A percentile compares a stretch with the other conserved stretches of the same genome.
Evolutionary conservation across 2,797 vertebrate species (phyloP).

Genomic region (Gallinago solitaria): DNA sequence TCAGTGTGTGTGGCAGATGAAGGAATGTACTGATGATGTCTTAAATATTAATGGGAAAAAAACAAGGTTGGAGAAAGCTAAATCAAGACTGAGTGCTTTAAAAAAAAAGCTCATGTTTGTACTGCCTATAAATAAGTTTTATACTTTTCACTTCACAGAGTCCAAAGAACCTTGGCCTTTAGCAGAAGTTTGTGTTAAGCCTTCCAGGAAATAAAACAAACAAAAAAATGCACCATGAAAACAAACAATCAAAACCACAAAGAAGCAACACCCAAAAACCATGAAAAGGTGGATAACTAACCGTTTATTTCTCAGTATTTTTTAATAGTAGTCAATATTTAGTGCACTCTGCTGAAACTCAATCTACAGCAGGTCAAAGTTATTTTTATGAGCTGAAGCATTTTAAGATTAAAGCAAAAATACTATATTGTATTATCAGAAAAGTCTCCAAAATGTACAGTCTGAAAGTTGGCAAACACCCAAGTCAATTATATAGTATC

Average conservation of each 20-base stretch:
- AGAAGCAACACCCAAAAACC: rapidly evolving
- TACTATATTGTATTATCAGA: background rate
- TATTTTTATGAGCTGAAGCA: background rate
- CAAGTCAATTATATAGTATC: background rate
- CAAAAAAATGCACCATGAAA: background rate
- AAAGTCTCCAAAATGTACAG: background rate
- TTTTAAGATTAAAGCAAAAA: background rate
- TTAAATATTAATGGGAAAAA: background rate
- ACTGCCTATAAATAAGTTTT: background rate
- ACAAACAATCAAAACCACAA: background rate
- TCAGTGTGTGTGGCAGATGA: background rate
- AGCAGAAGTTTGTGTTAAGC: background rate
- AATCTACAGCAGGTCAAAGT: background rate
- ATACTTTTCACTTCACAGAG: background rate
- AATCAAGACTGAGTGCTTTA: background rate
- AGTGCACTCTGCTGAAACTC: background rate
- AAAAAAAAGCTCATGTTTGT: background rate
- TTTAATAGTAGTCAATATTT: background rate
- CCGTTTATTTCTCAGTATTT: background rate
- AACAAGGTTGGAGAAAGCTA: background rate
- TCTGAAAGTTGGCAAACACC: background rate
- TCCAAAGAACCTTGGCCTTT: background rate
- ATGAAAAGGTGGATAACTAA: background rate
- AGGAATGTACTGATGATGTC: background rate
- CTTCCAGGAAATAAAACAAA: background rate